Conservation (phyloP, 64 coral and sea anemone species). For the Exaiptasia diaphana region DNA sequence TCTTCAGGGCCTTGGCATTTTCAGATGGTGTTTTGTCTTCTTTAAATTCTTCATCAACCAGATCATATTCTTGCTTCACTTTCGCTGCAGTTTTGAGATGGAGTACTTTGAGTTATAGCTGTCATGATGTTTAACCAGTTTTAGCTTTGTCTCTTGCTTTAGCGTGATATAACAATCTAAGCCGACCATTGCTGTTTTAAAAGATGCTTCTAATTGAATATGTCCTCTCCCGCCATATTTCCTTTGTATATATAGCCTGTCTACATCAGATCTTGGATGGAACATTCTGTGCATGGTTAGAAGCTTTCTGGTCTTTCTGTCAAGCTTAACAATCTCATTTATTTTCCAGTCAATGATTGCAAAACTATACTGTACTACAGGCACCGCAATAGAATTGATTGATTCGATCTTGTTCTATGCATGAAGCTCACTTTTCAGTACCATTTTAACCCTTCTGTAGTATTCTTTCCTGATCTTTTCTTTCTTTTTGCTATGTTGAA, state of each 20-base stretch:
- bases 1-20: no score
- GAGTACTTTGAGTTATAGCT: no score
- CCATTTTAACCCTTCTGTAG: background rate
- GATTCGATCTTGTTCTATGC: background rate
- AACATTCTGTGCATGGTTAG: background rate
- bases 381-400: slow-evolving; percentile 1
- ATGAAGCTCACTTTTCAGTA: slow-evolving; percentile 16
- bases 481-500: slow-evolving; percentile 2
- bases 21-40: no score
- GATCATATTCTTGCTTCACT: no score
- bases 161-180: background rate
- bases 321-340: background rate
- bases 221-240: slow-evolving; percentile 2
- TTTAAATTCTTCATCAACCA: no score
- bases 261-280: slow-evolving; percentile 9
- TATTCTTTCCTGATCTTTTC: slow-evolving; percentile 1
- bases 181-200: background rate
- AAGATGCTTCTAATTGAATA: background rate
- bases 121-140: no score
- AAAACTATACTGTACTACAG: background rate
- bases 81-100: no score
- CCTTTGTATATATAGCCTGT: background rate
- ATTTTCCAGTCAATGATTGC: slow-evolving; percentile 8
- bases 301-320: slow-evolving; percentile 14
- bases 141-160: no score